phyloP scores from a whole-genome alignment of 2,797 vertebrate species.

The Catamblyrhynchus diadema region DNA sequence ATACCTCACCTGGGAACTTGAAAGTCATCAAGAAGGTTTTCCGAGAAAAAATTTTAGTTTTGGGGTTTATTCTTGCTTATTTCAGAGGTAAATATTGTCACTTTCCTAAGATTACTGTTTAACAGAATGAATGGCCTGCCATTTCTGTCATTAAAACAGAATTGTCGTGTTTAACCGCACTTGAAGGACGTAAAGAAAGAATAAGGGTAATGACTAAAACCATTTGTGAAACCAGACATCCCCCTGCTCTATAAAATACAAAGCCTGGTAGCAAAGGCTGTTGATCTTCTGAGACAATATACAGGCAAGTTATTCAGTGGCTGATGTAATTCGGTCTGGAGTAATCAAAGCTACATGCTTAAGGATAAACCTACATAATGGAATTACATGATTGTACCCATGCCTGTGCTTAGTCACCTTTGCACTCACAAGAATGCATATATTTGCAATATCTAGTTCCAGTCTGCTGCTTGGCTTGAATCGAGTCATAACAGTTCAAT shows the following conservation, averaged over 20 bases:
- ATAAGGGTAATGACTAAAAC: background rate
- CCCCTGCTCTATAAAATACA: background rate
- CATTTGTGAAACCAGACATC: background rate
- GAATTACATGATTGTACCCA: background rate
- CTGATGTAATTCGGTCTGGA: conserved; percentile 50
- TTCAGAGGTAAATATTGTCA: background rate
- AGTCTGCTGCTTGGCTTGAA: conserved; percentile 4
- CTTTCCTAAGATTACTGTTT: fast-evolving
- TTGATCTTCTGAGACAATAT: background rate
- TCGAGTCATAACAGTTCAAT: background rate
- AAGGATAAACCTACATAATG: conserved; percentile 34
- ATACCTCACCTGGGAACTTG: background rate
- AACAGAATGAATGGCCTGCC: background rate
- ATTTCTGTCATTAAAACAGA: fast-evolving
- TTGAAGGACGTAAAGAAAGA: background rate
- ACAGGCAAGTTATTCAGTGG: background rate
- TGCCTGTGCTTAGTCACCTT: conserved; percentile 37
- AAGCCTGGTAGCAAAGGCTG: background rate
- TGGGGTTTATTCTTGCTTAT: fast-evolving
- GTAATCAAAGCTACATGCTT: conserved; percentile 37
- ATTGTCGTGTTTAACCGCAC: background rate
- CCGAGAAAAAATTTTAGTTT: fast-evolving
- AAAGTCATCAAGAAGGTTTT: fast-evolving
- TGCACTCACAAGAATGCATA: background rate
- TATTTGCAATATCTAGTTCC: conserved; percentile 28